Conservation (phyloP, 2,888 invertebrate species). For the Ophraella communa region DNA sequence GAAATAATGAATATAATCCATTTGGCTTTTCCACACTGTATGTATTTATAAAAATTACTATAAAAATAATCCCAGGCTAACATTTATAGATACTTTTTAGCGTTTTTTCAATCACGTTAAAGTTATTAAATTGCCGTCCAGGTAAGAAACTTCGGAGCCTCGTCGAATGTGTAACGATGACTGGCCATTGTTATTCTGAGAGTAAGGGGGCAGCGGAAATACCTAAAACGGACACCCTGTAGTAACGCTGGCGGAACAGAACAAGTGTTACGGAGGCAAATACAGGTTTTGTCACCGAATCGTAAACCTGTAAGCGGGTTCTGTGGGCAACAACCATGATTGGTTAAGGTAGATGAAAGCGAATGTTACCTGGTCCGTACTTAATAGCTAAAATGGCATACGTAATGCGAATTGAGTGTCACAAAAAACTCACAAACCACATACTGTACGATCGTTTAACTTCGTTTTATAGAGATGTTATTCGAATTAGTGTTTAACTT, state of each 20-base stretch:
- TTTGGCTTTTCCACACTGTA: no score
- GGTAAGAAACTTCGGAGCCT: neutral
- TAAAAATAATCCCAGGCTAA: no score
- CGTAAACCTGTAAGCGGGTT: slow-evolving; percentile 27
- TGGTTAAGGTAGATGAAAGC: slow-evolving; percentile 38
- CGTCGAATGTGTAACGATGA: neutral
- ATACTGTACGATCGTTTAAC: no score
- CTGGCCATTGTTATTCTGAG: neutral
- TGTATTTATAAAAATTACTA: no score
- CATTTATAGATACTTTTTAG: no score
- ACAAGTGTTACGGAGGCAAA: slow-evolving; percentile 35
- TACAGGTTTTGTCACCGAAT: slow-evolving; percentile 37
- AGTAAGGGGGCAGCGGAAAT: slow-evolving; percentile 23
- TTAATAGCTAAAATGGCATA: neutral
- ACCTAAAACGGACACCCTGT: slow-evolving; percentile 19
- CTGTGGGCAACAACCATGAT: slow-evolving; percentile 30
- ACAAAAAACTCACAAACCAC: no score
- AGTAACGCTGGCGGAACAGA: slow-evolving; percentile 26
- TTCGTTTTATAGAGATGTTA: no score
- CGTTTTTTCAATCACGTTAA: no score
- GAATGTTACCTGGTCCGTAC: slow-evolving; percentile 24
- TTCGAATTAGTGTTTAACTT: no score
- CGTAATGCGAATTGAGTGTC: no score
- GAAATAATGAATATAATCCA: no score
- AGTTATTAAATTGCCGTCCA: neutral